phyloP scores from a whole-genome alignment of 2,113 vertebrate genomes.

The Atherinomorus stipes region DNA sequence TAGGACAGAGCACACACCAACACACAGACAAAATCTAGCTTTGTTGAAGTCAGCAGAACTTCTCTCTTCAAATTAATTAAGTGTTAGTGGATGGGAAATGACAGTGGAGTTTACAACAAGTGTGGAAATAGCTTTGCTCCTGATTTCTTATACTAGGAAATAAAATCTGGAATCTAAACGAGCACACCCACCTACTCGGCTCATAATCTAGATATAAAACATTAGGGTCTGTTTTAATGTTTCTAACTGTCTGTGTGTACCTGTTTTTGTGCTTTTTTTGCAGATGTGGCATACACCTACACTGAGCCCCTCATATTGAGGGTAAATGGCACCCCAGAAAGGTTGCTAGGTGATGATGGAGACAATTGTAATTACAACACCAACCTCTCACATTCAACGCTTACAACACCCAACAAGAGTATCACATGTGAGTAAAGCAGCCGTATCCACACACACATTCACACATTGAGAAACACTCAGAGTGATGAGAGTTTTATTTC shows the following conservation, averaged over 20 bases:
- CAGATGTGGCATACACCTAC: slow-evolving; percentile 73
- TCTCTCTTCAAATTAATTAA: slow-evolving; percentile 68
- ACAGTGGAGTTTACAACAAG: slow-evolving; percentile 51
- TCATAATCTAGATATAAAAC: slow-evolving; percentile 1
- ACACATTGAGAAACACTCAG: slow-evolving; percentile 11
- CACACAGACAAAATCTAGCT: slow-evolving; percentile 74
- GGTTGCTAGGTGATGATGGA: slow-evolving; percentile 43
- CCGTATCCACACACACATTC: slow-evolving; percentile 10
- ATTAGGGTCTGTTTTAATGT: slow-evolving; percentile 1
- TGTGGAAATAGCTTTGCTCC: slow-evolving; percentile 37
- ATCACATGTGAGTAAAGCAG: slow-evolving; percentile 81
- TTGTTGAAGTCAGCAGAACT: slow-evolving; percentile 75
- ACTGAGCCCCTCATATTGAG: slow-evolving; percentile 76
- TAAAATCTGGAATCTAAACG: slow-evolving; percentile 8
- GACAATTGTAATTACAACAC: slow-evolving; percentile 68
- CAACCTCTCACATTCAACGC: slow-evolving; percentile 61
- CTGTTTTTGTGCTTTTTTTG: slow-evolving; percentile 52
- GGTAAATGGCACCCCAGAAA: slow-evolving; percentile 65
- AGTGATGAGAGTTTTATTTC: slow-evolving; percentile 63
- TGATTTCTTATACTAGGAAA: slow-evolving; percentile 32
- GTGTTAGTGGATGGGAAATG: slow-evolving; percentile 67
- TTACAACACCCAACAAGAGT: slow-evolving; percentile 67
- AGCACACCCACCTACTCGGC: background rate
- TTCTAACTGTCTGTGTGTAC: slow-evolving; percentile 1
- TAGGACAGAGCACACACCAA: slow-evolving; percentile 67